Percentiles rank a stretch among this genome's conserved stretches.
Conservation (phyloP, 2,113 vertebrate species). For the Potamarius usumacintae region DNA sequence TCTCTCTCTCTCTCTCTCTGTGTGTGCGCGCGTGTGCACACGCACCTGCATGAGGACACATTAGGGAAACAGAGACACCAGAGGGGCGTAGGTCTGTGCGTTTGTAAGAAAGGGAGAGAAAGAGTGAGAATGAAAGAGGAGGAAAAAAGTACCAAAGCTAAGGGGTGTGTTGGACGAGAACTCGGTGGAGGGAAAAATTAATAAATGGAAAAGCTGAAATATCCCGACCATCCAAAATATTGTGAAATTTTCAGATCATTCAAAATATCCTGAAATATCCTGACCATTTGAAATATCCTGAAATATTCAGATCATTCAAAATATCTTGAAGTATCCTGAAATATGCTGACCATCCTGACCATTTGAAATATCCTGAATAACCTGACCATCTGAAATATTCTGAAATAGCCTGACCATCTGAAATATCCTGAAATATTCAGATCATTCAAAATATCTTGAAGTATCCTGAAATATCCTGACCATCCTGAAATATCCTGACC, state of each 20-base stretch:
- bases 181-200: neutral
- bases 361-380: too few species aligned
- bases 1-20: constrained; percentile 52
- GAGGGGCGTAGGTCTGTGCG: constrained; percentile 75
- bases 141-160: neutral
- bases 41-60: constrained; percentile 58
- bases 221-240: neutral
- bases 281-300: too few species aligned
- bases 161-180: constrained; percentile 10
- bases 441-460: too few species aligned
- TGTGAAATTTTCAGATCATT: neutral
- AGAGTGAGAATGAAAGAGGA: constrained; percentile 8
- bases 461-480: too few species aligned
- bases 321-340: too few species aligned
- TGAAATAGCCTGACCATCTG: too few species aligned
- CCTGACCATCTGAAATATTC: too few species aligned
- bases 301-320: too few species aligned
- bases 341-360: too few species aligned
- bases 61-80: constrained; percentile 70
- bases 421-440: too few species aligned
- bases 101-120: constrained; percentile 55
- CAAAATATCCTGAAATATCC: neutral
- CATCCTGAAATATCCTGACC: too few species aligned
- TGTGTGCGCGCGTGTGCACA: constrained; percentile 42
- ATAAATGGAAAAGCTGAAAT: neutral